Evolutionary conservation across 2,888 invertebrate species (phyloP), one percentile per base, ranked within the genome.

Genomic region (Dorcus hopei): DNA sequence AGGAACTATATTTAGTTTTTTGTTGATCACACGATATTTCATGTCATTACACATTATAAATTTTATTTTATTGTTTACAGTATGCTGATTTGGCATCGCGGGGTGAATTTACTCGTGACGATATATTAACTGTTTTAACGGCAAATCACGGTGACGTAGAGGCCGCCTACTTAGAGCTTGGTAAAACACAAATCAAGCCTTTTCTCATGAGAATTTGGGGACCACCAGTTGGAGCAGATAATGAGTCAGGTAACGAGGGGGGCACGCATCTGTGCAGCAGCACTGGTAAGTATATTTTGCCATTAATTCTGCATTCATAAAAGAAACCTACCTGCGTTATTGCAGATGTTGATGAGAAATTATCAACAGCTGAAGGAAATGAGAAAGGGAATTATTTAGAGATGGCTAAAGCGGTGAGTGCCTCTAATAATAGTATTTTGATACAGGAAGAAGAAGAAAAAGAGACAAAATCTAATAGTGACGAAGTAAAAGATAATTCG

Each of bases 171-270:
- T 79, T 85, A 64, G 90, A 91, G 73, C 79, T 91, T 58, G 88
- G 86, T 70, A 89, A 89, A 73, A 86, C 86, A 64, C 89, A 90
- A 73, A 78, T 90, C 61, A 90, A 89, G 75, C 90, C 90, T 49
- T 90, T 90, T 80, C 78, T 90, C 64, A 89, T 90, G 88, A 81
- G 88, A 73, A 90, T 91, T 69, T 90, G 89, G 88, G 89, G 89
- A 59, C 88, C 89, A 58, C 86, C 87, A 16, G 82, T 84, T 57
- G 88, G 87, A 64, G 84, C 84, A 64, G 89, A 89, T 70, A 89
- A 89, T 71, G 87, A 89, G 69, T 76, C 77, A 65, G 79, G 83
- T 61, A 80, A 82, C 70, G 74, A 76, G 70, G 77, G 77, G 74
- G 70, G 26, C 9, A 61, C 70, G 9, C 57, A 74, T 40, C 45